A percentile compares a stretch with the other conserved stretches of the same genome.
phyloP scores from a whole-genome alignment of 2,113 vertebrate species.

The Sporophila hypoxantha region DNA sequence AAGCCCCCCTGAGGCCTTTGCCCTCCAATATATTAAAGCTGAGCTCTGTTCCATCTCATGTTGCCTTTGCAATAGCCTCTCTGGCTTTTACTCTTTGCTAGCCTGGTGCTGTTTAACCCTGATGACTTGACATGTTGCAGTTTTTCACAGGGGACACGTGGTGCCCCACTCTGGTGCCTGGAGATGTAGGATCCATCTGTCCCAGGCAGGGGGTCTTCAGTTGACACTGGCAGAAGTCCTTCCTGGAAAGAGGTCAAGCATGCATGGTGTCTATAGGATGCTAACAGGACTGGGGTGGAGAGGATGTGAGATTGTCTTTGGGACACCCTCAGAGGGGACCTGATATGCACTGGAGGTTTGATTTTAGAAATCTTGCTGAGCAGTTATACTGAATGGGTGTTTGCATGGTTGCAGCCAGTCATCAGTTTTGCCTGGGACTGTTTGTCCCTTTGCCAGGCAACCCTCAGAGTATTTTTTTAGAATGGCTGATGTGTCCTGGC shows the following conservation, averaged over 20 bases:
- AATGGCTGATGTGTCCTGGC: background rate
- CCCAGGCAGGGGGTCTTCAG: background rate
- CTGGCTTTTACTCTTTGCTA: background rate
- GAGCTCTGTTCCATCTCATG: background rate
- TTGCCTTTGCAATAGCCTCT: background rate
- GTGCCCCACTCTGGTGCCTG: background rate
- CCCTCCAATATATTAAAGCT: background rate
- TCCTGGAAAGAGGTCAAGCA: background rate
- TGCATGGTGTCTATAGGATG: background rate
- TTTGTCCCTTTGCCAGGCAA: background rate
- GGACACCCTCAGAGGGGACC: background rate
- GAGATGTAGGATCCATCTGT: background rate
- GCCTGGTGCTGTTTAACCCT: background rate
- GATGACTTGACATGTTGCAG: background rate
- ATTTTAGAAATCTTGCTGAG: background rate
- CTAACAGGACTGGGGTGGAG: background rate
- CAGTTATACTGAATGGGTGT: background rate
- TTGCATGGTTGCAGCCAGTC: background rate
- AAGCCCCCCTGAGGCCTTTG: background rate
- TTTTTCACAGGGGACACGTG: background rate
- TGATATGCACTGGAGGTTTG: background rate
- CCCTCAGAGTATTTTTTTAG: background rate
- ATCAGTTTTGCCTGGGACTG: background rate
- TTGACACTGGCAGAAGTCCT: background rate
- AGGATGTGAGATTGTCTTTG: background rate